phyloP scores from a whole-genome alignment of 2,888 invertebrate genomes.

The Folsomia manolachei region DNA sequence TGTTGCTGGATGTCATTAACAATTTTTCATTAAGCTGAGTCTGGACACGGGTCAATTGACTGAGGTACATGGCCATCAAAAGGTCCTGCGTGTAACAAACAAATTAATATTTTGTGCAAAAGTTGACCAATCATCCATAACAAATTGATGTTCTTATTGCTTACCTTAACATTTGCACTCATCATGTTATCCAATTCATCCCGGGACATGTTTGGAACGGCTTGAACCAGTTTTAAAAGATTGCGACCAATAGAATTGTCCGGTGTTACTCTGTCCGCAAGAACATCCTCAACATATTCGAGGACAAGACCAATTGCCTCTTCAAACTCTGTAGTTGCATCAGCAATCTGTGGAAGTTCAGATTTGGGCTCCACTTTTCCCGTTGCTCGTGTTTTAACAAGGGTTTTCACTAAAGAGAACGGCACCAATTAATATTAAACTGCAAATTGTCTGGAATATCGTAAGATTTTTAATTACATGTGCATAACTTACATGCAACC shows the following conservation, averaged over 20 bases:
- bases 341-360: conserved; percentile 74
- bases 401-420: conserved; percentile 62
- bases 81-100: conserved; percentile 70
- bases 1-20: conserved; percentile 43
- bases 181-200: conserved; percentile 93
- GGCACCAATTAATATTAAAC: no score
- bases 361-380: conserved; percentile 67
- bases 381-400: conserved; percentile 74
- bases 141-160: neutral
- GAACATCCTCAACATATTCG: conserved; percentile 86
- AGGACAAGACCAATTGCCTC: conserved; percentile 71
- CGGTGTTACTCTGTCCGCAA: conserved; percentile 69
- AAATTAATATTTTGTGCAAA: conserved; percentile 14
- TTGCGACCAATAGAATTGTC: conserved; percentile 88
- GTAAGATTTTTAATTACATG: neutral
- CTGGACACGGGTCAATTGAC: conserved; percentile 94
- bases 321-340: conserved; percentile 76
- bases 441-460: conserved; percentile 3
- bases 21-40: conserved; percentile 94
- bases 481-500: conserved; percentile 59
- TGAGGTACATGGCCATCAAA: conserved; percentile 93
- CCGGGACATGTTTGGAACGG: conserved; percentile 83
- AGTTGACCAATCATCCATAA: conserved; percentile 13
- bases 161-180: conserved; percentile 85
- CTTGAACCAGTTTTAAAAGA: conserved; percentile 83